Evolutionary conservation across 2,113 vertebrate genomes (phyloP), one percentile per base, ranked within the genome.

Genomic region (Onychostruthus taczanowskii): DNA sequence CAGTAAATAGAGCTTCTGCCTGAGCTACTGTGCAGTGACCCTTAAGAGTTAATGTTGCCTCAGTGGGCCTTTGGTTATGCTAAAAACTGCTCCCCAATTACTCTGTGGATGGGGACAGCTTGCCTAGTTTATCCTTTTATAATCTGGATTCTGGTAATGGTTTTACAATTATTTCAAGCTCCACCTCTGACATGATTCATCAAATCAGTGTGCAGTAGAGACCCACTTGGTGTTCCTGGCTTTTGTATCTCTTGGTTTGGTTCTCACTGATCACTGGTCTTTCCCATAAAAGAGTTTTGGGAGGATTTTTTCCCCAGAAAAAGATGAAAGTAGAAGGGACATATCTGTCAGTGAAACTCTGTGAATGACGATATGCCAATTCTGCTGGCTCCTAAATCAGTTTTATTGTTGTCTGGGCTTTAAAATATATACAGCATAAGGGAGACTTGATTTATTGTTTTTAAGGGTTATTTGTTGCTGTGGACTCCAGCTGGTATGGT

Each of bases 1-100:
- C 64, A 91, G 93, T 97, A 98, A 98, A 97, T 87, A 97, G 93
- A 97, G 90, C 86, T 97, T 96, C 90, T 96, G 91, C 73, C 16
- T 97, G 87, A 96, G 95, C 94, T 94, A 37, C 91, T 75, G 52
- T 93, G 85, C 63, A 69, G 84, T 93, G 92, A 95, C 87, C 56
- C 88, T 94, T 56, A 93, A 90, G 87, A 76, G 44, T 91, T 96
- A 94, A 80, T 58, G 63, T 89, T 94, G 68, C 90, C 94, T 97
- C 96, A 94, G 16, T 66, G 61, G 90, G 24, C 64, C 93, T 96
- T 95, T 96, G 80, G 91, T 96, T 95, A 53, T 70, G 77, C 91
- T 95, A 69, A 95, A 91, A 76, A 79, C 87, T 95, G 84, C 78
- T 43, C 81, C 89, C 28, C 56, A 77, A 0, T 94, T 82, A 80